Percentiles rank a stretch among this genome's conserved stretches.
phyloP scores from a whole-genome alignment of 1,140 invertebrate species.

The Dendroctonus ponderosae region DNA sequence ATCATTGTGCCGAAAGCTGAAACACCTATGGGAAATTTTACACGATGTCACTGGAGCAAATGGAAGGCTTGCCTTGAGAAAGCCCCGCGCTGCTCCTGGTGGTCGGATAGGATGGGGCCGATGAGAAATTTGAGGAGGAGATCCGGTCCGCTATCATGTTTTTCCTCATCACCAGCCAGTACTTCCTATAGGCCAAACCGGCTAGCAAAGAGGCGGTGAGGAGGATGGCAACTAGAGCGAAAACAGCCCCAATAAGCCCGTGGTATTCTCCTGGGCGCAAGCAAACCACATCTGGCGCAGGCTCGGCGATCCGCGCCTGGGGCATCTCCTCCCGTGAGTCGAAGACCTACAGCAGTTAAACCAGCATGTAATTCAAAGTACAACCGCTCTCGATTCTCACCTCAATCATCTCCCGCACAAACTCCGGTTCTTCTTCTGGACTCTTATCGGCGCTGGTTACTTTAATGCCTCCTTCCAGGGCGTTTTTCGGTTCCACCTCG shows the following conservation, averaged over 20 bases:
- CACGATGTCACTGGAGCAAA: neutral
- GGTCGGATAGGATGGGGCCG: constrained; percentile 43
- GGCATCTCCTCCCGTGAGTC: constrained; percentile 72
- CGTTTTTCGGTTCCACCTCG: constrained; percentile 29
- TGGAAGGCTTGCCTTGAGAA: constrained; percentile 18
- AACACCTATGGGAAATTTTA: constrained; percentile 32
- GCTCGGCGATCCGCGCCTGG: constrained; percentile 59
- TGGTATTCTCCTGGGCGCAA: constrained; percentile 74
- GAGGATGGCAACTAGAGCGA: constrained; percentile 67
- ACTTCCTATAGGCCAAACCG: constrained; percentile 67
- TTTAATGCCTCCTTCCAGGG: constrained; percentile 24
- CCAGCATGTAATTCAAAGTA: neutral
- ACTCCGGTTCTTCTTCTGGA: constrained; percentile 64
- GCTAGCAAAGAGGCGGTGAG: constrained; percentile 64
- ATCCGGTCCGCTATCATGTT: constrained; percentile 61
- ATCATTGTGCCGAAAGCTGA: constrained; percentile 45
- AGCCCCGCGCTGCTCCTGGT: constrained; percentile 43
- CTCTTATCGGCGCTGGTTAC: constrained; percentile 31
- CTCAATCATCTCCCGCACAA: constrained; percentile 84
- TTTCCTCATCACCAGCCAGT: constrained; percentile 69
- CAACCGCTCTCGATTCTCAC: constrained; percentile 50
- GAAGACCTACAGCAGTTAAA: constrained; percentile 54
- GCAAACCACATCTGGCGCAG: constrained; percentile 65
- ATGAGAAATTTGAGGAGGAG: constrained; percentile 42
- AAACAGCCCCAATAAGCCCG: constrained; percentile 68